Evolutionary conservation across 1,140 invertebrate species (phyloP).

Genomic region (Gryllus bimaculatus): DNA sequence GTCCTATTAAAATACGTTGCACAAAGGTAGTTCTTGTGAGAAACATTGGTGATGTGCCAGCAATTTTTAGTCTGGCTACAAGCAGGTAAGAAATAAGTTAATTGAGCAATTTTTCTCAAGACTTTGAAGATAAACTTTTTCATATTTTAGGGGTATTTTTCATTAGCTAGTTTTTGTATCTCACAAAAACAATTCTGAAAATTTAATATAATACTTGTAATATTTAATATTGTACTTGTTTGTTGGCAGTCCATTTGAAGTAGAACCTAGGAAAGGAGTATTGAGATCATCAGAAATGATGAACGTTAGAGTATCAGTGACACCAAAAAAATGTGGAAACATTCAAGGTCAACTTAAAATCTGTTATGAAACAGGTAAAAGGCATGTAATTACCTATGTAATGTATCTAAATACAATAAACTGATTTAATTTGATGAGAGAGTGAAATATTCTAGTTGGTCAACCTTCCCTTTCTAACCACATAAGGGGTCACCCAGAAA

Average conservation of each 20-base stretch:
- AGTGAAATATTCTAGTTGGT: too few species aligned
- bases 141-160: too few species aligned
- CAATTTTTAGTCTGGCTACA: constrained; percentile 31
- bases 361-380: constrained; percentile 35
- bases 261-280: constrained; percentile 33
- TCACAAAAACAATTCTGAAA: too few species aligned
- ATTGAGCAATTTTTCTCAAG: too few species aligned
- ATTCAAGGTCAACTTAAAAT: constrained; percentile 30
- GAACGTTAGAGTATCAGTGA: constrained; percentile 31
- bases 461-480: too few species aligned
- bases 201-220: too few species aligned
- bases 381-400: too few species aligned
- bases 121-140: too few species aligned
- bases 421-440: too few species aligned
- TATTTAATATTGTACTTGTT: neutral
- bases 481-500: too few species aligned
- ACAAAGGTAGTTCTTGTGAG: constrained; percentile 32
- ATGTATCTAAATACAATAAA: too few species aligned
- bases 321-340: constrained; percentile 25
- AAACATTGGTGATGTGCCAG: constrained; percentile 34
- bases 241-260: constrained; percentile 30
- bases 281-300: constrained; percentile 30
- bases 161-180: too few species aligned
- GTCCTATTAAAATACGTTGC: constrained; percentile 34
- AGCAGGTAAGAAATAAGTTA: constrained; percentile 21